phyloP scores from a whole-genome alignment of 2,888 invertebrate species.

The Suillia variegata region DNA sequence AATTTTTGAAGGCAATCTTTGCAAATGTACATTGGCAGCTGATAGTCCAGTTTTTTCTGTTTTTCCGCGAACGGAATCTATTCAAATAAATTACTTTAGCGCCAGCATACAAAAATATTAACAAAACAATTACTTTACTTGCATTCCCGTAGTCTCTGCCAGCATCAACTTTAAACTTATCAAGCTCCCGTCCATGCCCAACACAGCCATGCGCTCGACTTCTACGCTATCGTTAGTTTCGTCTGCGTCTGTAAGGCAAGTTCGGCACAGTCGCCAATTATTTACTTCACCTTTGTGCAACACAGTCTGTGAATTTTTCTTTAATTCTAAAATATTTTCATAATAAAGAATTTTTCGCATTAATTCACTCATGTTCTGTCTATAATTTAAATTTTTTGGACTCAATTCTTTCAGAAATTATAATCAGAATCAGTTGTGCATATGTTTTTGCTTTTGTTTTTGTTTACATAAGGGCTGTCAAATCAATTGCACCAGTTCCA shows the following conservation, averaged over 20 bases:
- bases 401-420: too few species aligned
- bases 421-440: too few species aligned
- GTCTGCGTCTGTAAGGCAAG: too few species aligned
- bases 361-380: slow-evolving; percentile 19
- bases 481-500: too few species aligned
- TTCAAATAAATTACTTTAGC: too few species aligned
- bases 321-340: slow-evolving; percentile 33
- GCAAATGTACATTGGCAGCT: slow-evolving; percentile 26
- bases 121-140: slow-evolving; percentile 12
- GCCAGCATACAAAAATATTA: neutral
- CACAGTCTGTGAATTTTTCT: slow-evolving; percentile 22
- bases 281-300: slow-evolving; percentile 26
- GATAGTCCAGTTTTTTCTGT: slow-evolving; percentile 19
- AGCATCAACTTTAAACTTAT: slow-evolving; percentile 27
- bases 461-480: too few species aligned
- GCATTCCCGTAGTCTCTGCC: slow-evolving; percentile 11
- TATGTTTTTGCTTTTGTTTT: too few species aligned
- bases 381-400: too few species aligned
- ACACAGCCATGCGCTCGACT: too few species aligned
- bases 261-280: slow-evolving; percentile 31
- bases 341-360: slow-evolving; percentile 34
- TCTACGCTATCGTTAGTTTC: too few species aligned
- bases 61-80: too few species aligned
- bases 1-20: slow-evolving; percentile 28
- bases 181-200: slow-evolving; percentile 25